Conservation (phyloP, 2,797 vertebrate genomes). For the Gallirallus australis region DNA sequence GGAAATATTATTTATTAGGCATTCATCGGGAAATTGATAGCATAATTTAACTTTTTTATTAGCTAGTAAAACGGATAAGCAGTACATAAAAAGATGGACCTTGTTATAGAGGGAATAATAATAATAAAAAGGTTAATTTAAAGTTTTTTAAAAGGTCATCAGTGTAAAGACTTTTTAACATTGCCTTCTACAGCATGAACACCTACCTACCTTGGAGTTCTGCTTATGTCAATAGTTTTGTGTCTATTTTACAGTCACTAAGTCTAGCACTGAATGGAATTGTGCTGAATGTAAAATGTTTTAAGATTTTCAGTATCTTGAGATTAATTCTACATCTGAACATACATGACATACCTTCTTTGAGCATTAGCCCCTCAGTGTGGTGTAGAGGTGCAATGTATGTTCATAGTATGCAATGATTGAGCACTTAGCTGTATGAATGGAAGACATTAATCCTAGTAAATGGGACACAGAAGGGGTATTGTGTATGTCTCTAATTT, state of each 20-base stretch:
- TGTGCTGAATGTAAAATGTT: not conserved
- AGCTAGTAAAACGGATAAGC: conserved; percentile 58
- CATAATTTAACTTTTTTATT: conserved; percentile 52
- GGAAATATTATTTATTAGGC: conserved; percentile 52
- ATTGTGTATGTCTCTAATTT: not conserved
- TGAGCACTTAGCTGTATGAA: not conserved
- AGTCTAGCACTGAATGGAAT: not conserved
- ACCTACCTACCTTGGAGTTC: not conserved
- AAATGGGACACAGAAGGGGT: not conserved
- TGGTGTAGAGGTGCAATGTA: not conserved
- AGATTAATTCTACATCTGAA: not conserved
- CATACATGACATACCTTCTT: fast-evolving
- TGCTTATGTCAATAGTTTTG: not conserved
- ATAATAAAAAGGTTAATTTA: conserved; percentile 37
- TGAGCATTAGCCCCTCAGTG: not conserved
- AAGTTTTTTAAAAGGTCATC: conserved; percentile 47
- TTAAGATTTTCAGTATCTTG: not conserved
- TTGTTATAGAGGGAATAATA: conserved; percentile 20
- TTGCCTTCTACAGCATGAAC: not conserved
- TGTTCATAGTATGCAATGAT: not conserved
- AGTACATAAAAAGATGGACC: conserved; percentile 53
- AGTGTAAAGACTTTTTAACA: not conserved
- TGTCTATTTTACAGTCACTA: not conserved
- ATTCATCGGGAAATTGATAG: conserved; percentile 49
- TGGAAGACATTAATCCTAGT: not conserved